Evolutionary conservation across 2,888 invertebrate genomes (phyloP), one percentile per base, ranked within the genome.

Genomic region (Meganola albula): DNA sequence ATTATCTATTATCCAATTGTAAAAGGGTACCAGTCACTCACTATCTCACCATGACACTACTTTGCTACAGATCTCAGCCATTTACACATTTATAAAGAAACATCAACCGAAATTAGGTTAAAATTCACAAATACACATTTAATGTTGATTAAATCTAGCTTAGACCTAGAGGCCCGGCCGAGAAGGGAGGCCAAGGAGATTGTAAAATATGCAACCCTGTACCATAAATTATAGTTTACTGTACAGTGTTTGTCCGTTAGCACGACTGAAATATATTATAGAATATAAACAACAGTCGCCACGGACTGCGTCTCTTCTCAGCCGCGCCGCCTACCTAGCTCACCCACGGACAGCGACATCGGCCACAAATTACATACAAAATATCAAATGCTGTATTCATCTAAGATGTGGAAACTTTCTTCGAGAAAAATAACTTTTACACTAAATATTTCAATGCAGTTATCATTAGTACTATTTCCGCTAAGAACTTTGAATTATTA

Each of bases 61-160:
- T 53, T 65, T 59, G 57, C 83, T 80, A 82, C 77, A 73, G 70
- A 76, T 77, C 73, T 80, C 77, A 70, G 67, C 74, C 84, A 84
- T 85, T 77, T 84, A 82, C 82, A 82, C 83, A 71, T 74, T 74
- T 70, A 70, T 59, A 83, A 82, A 80, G 74, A 77, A 84, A 82
- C 74, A 70, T 78, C 74, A 82, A 83, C 79, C 79, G 70, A 83
- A 83, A 76, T 75, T 68, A 75, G 69, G 74, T 76, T 75, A 71
- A 69, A 82, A 84, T 82, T 82, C 84, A 85, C 85, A 85, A 83
- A 75, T 85, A 85, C 85, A 85, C 83, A 80, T 83, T 83, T 79
- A 76, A 82, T 83, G 82, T 79, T 78, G 79, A 77, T 71, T 82
- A 76, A 66, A 60, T 37, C 79, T 82, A 83, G 58, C 77, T 83